phyloP scores from a whole-genome alignment of 2,797 vertebrate species.

The Siniperca undulata region DNA sequence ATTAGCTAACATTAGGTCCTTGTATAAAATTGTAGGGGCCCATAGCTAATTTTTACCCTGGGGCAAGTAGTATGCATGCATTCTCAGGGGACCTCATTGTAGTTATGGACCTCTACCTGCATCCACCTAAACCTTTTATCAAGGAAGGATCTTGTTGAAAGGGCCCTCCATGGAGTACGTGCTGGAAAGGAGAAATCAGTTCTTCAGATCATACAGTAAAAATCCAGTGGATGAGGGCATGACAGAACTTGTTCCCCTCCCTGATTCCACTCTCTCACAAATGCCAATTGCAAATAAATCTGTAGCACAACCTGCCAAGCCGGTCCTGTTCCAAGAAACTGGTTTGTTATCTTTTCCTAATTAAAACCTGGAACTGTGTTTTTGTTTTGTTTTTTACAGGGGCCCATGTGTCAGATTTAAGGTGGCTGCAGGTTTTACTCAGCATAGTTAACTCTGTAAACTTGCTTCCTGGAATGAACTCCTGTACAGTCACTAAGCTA shows the following conservation, averaged over 20 bases:
- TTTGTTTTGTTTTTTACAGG: neutral
- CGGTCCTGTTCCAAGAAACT: constrained; percentile 4
- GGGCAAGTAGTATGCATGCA: neutral
- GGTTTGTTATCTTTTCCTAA: neutral
- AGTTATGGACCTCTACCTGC: neutral
- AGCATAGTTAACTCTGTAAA: neutral
- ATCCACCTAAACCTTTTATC: neutral
- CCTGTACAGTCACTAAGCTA: neutral
- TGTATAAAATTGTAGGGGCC: neutral
- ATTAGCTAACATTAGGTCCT: neutral
- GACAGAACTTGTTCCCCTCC: constrained; percentile 19
- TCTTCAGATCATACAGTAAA: neutral
- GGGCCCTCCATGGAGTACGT: neutral
- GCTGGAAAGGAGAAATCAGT: neutral
- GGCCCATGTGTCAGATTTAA: neutral
- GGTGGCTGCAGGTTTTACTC: neutral
- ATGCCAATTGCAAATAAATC: neutral
- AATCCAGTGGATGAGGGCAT: neutral
- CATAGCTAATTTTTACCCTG: neutral
- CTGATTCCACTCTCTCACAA: neutral
- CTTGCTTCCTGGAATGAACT: neutral
- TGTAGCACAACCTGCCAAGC: neutral
- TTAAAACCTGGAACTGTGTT: neutral
- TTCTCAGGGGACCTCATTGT: neutral
- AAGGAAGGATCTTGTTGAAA: neutral